Evolutionary conservation across 2,888 invertebrate species (phyloP).

Genomic region (Drepana falcataria): DNA sequence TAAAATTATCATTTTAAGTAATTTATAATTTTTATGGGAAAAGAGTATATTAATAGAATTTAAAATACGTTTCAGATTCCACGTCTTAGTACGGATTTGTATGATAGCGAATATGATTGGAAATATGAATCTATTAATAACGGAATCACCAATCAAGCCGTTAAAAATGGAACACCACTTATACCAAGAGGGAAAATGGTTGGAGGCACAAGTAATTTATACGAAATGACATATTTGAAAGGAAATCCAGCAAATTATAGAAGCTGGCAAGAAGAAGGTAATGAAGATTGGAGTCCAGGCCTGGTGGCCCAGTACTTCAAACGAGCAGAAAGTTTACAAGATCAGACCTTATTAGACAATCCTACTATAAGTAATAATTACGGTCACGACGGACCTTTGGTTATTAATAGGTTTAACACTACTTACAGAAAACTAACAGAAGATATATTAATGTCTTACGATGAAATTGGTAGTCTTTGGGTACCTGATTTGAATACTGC

Average conservation of each 20-base stretch:
- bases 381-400: slow-evolving; percentile 62
- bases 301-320: slow-evolving; percentile 67
- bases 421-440: slow-evolving; percentile 44
- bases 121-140: slow-evolving; percentile 79
- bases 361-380: slow-evolving; percentile 35
- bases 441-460: slow-evolving; percentile 48
- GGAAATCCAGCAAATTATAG: slow-evolving; percentile 66
- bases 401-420: slow-evolving; percentile 60
- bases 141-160: slow-evolving; percentile 83
- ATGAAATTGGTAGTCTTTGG: slow-evolving; percentile 58
- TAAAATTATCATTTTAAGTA: no score
- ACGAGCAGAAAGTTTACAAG: slow-evolving; percentile 68
- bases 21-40: no score
- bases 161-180: slow-evolving; percentile 28
- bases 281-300: slow-evolving; percentile 73
- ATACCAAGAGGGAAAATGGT: slow-evolving; percentile 80
- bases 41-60: neutral
- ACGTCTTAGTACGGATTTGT: neutral
- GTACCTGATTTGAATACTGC: slow-evolving; percentile 59
- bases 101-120: neutral
- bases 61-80: neutral
- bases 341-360: slow-evolving; percentile 26
- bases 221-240: slow-evolving; percentile 75
- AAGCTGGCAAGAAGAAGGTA: slow-evolving; percentile 64
- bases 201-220: slow-evolving; percentile 73